Evolutionary conservation across 2,113 vertebrate genomes (phyloP).

Genomic region (Triplophysa tibetana): DNA sequence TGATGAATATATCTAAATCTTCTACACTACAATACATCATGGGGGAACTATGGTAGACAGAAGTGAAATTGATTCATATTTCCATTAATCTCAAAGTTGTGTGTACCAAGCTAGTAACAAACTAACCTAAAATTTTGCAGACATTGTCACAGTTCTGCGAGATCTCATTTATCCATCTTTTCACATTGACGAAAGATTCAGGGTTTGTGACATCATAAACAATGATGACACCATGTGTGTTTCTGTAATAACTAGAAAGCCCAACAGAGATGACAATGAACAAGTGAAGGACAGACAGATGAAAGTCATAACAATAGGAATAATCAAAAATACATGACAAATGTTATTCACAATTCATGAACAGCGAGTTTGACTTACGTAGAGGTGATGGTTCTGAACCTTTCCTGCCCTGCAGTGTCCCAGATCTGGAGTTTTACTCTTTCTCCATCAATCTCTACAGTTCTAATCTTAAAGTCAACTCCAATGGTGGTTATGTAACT

Average conservation of each 20-base stretch:
- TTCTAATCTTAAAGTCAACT: slow-evolving; percentile 83
- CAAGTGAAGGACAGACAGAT: neutral
- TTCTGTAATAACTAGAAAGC: slow-evolving; percentile 79
- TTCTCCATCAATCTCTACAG: slow-evolving; percentile 79
- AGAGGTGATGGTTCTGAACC: slow-evolving; percentile 82
- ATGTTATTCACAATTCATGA: neutral
- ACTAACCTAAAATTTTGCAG: slow-evolving; percentile 81
- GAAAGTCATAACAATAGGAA: neutral
- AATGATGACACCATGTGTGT: slow-evolving; percentile 84
- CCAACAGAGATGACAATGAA: neutral
- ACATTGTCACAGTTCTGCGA: slow-evolving; percentile 84
- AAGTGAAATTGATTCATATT: neutral
- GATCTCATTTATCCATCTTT: slow-evolving; percentile 83
- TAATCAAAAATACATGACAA: neutral
- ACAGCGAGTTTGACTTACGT: slow-evolving; percentile 68
- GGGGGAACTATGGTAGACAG: neutral
- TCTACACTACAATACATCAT: neutral
- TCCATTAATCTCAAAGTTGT: neutral
- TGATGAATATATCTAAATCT: neutral
- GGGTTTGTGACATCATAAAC: slow-evolving; percentile 85
- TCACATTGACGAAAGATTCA: slow-evolving; percentile 83
- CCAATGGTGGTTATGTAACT: slow-evolving; percentile 86
- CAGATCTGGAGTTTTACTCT: slow-evolving; percentile 84
- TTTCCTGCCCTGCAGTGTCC: slow-evolving; percentile 83
- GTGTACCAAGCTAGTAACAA: neutral